Evolutionary conservation across 2,888 invertebrate genomes (phyloP).

Genomic region (Thysanoteuthis rhombus): DNA sequence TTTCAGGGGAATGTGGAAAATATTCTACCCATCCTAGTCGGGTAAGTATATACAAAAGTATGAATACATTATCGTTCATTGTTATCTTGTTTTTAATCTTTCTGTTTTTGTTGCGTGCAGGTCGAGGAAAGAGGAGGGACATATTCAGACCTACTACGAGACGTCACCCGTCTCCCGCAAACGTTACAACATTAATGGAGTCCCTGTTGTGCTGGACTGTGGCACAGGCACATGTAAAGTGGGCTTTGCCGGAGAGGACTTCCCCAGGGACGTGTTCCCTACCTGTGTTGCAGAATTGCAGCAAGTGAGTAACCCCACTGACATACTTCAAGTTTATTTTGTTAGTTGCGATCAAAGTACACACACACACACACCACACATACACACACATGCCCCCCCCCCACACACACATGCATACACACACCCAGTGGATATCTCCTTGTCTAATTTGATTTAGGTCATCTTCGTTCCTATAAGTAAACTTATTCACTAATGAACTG

Average conservation of each 20-base stretch:
- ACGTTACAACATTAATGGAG: slow-evolving; percentile 21
- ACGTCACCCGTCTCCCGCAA: slow-evolving; percentile 21
- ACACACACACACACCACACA: neutral
- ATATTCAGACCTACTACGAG: slow-evolving; percentile 29
- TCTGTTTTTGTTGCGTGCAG: neutral
- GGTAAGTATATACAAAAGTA: too few species aligned
- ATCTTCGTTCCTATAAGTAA: too few species aligned
- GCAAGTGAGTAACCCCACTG: neutral
- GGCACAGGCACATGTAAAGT: slow-evolving; percentile 29
- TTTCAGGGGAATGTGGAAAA: too few species aligned
- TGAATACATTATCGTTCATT: neutral
- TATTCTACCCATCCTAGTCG: too few species aligned
- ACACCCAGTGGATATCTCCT: too few species aligned
- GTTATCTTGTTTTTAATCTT: neutral
- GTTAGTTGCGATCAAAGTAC: neutral
- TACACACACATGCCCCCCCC: neutral
- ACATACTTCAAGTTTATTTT: neutral
- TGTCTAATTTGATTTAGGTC: too few species aligned
- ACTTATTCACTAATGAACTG: neutral
- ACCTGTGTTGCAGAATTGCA: slow-evolving; percentile 25
- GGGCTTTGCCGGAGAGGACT: slow-evolving; percentile 24
- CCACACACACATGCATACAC: neutral
- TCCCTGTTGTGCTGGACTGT: slow-evolving; percentile 27
- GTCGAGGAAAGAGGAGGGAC: slow-evolving; percentile 27
- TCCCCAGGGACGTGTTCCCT: slow-evolving; percentile 21